Evolutionary conservation across 2,797 vertebrate genomes (phyloP).

Genomic region (Cirrhinus molitorella): DNA sequence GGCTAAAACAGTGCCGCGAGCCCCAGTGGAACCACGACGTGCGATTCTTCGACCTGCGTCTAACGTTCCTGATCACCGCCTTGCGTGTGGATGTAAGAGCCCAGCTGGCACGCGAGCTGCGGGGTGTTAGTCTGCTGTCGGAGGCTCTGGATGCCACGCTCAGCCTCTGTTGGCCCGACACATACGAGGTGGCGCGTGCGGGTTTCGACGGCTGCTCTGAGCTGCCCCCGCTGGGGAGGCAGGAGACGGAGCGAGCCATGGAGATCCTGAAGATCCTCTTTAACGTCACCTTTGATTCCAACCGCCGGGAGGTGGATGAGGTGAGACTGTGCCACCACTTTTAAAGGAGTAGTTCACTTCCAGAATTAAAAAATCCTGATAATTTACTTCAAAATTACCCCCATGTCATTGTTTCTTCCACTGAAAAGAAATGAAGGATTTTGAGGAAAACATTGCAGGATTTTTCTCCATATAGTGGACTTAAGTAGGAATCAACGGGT

Average conservation of each 20-base stretch:
- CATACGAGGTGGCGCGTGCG: slow-evolving; percentile 76
- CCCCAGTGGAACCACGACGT: slow-evolving; percentile 83
- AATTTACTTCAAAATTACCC: no score
- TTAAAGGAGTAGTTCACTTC: background rate
- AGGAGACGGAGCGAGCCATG: slow-evolving; percentile 88
- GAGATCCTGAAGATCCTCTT: slow-evolving; percentile 95
- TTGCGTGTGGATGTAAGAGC: slow-evolving; percentile 85
- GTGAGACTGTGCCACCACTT: slow-evolving; percentile 67
- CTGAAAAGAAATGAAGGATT: no score
- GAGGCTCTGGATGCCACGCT: slow-evolving; percentile 85
- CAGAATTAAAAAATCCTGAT: no score
- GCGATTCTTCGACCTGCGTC: slow-evolving; percentile 90
- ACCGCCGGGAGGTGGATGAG: slow-evolving; percentile 86
- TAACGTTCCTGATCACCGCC: slow-evolving; percentile 90
- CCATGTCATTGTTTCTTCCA: no score
- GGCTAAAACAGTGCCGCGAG: slow-evolving; percentile 83
- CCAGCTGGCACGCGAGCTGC: slow-evolving; percentile 87
- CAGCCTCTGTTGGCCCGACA: slow-evolving; percentile 79
- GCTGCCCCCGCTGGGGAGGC: slow-evolving; percentile 77
- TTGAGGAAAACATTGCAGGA: no score
- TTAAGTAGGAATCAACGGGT: no score
- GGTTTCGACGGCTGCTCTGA: slow-evolving; percentile 67
- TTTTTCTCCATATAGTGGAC: no score
- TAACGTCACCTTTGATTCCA: slow-evolving; percentile 90
- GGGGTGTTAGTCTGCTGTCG: slow-evolving; percentile 85